Base-by-base conservation (phyloP, 2,113 vertebrate species). In the Proteles cristata region DNA sequence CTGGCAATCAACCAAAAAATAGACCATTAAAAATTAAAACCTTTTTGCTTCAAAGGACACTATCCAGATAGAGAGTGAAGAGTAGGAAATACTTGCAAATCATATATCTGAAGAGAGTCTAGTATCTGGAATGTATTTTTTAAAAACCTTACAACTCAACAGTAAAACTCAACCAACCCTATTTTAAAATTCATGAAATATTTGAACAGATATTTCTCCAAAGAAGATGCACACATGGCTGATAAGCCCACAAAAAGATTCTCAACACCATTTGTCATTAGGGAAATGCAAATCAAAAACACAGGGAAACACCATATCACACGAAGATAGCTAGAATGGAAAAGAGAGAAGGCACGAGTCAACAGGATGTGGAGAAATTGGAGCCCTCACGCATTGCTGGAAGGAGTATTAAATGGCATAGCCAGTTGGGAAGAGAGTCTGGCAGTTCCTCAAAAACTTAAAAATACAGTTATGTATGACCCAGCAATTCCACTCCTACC, bases 71-170 rank as follows among this genome's bases (percentile, higher is more conserved):
- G 28, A 55, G 63, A 80, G 11, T 79, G 14, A 85, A 90, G 90
- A 85, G 28, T 21, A 88, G 45, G 79, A 91, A 94, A 85, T 77
- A 90, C 88, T 80, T 93, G 14, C 17, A 89, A 91, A 88, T 65
- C 17, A 80, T 50, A 28, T 80, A 73, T n/a, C 69, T 97, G 63
- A 88, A 93, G 55, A 88, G 48, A 74, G 12, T 88, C 71, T 73
- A 79, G 45, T 58, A 81, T 74, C 19, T 14, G 85, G 35, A 89
- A 92, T 61, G 6, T 69, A 73, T 86, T 79, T 93, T 84, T 7
- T 2, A 89, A 93, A 28, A 94, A 39, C 31, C 35, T 61, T 90
- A 86, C 39, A 95, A 90, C 43, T 76, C 74, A 77, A 83, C 2
- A 7, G 23, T 63, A 58, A 81, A 77, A 39, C 4, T 23, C 26